A percentile compares a stretch with the other conserved stretches of the same genome.
Conservation (phyloP, 2,888 invertebrate genomes). For the Trichogramma evanescens region DNA sequence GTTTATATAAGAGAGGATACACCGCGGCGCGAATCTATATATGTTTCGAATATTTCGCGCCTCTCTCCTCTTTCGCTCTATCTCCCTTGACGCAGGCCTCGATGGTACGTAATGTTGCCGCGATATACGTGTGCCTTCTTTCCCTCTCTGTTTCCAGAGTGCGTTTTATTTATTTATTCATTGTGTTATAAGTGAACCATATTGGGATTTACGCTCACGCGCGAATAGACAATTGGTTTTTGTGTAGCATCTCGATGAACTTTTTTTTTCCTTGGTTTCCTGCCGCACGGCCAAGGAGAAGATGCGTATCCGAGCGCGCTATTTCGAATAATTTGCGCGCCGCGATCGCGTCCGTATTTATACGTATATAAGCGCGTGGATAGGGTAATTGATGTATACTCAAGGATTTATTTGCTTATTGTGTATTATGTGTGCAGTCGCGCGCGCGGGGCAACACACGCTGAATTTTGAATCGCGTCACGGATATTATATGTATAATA, state of each 20-base stretch:
- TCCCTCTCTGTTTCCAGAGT: not conserved
- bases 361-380: not conserved
- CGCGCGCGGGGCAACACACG: too few species aligned
- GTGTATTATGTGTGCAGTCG: not conserved
- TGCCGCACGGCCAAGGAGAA: too few species aligned
- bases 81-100: too few species aligned
- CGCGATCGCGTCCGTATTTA: not conserved
- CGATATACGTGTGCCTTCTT: not conserved
- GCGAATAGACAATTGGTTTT: constrained; percentile 17
- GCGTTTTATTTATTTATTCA: constrained; percentile 22
- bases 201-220: constrained; percentile 17
- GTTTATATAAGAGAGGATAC: not conserved
- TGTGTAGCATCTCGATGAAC: not conserved
- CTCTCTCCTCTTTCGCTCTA: not conserved
- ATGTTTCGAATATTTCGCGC: constrained; percentile 23
- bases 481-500: too few species aligned
- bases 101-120: too few species aligned
- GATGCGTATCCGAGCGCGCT: not conserved
- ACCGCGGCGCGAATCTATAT: constrained; percentile 6
- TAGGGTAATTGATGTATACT: not conserved
- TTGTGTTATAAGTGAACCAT: constrained; percentile 22
- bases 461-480: too few species aligned
- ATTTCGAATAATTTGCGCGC: constrained; percentile 10
- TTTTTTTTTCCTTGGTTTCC: too few species aligned
- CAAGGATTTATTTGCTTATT: constrained; percentile 10